Base-by-base conservation (phyloP, 2,113 vertebrate species). In the Boulengeromyrus knoepffleri region DNA sequence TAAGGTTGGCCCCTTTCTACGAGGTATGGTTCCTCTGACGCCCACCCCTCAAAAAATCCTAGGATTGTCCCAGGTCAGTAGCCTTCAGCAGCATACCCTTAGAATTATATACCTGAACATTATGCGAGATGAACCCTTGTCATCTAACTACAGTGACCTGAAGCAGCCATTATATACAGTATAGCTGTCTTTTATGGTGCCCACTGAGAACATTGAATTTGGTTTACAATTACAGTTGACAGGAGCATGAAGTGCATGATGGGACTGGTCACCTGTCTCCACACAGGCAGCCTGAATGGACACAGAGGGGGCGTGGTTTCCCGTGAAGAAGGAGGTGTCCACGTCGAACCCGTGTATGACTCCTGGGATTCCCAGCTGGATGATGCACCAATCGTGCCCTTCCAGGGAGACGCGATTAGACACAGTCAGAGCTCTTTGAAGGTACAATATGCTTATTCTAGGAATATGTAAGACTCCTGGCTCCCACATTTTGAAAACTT, bases 301-400 rank as follows among this genome's bases (percentile, higher is more conserved):
- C 58, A 94, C 62, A 0, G 89, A 89, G 6, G 95, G 95, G 9
- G 94, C 91, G 6, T 95, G 92, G 88, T 95, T 97, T 90, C 96
- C 96, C 0, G 93, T 94, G 92, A 97, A 96, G 93, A 96, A 96
- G 36, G 93, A 96, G 0, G 96, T 96, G 90, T 98, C 96, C 13
- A 96, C 94, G 0, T 96, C 96, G 0, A 96, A 87, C 70, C 94
- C 96, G 3, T 92, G 87, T 88, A 96, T 92, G 52, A 91, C 36
- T 0, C 95, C 96, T 0, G 95, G 90, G 0, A 96, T 91, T 2
- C 96, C 96, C 90, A 97, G 91, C 66, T 95, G 93, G 62, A 95
- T 89, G 62, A 97, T 45, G 80, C 96, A 96, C 96, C 95, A 93
- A 89, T 97, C 95, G 0, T 95, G 92, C 89, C 96, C 97, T 96